A percentile compares a stretch with the other conserved stretches of the same genome.
phyloP scores from a whole-genome alignment of 1,140 invertebrate genomes.

The Drosophila novamexicana region DNA sequence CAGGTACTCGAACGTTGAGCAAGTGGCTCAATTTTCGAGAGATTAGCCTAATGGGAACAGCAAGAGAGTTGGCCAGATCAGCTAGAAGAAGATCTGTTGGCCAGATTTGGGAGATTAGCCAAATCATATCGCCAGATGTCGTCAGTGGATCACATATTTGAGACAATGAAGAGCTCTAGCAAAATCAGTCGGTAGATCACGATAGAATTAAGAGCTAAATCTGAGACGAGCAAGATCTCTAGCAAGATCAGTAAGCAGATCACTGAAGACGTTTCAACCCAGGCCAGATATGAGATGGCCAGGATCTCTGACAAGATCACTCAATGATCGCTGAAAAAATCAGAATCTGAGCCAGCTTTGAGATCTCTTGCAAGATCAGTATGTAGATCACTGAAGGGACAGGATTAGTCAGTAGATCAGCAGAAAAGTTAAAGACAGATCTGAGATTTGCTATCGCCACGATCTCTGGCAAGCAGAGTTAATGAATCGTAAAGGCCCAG shows the following conservation, averaged over 20 bases:
- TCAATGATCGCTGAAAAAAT: not conserved
- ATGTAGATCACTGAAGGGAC: not conserved
- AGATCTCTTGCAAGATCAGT: not conserved
- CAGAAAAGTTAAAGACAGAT: too few relatives aligned
- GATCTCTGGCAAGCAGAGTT: too few relatives aligned
- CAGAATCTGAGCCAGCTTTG: not conserved
- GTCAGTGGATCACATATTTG: not conserved
- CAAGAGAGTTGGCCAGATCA: not conserved
- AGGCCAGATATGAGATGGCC: not conserved
- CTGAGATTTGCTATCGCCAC: too few relatives aligned
- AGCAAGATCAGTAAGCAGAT: not conserved
- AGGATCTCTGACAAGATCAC: not conserved
- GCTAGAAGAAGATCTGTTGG: not conserved
- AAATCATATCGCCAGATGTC: not conserved
- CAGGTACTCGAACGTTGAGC: conserved; percentile 11
- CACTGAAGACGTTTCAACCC: too few relatives aligned
- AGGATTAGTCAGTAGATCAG: too few relatives aligned
- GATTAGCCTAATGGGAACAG: not conserved
- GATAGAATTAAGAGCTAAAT: too few relatives aligned
- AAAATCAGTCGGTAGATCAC: not conserved
- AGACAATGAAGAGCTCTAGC: not conserved
- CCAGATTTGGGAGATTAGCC: too few relatives aligned
- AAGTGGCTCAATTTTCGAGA: not conserved
- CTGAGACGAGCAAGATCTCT: not conserved
- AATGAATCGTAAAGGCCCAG: too few relatives aligned